Base-by-base conservation (phyloP, 2,888 invertebrate species). In the Xiphydria camelus region DNA sequence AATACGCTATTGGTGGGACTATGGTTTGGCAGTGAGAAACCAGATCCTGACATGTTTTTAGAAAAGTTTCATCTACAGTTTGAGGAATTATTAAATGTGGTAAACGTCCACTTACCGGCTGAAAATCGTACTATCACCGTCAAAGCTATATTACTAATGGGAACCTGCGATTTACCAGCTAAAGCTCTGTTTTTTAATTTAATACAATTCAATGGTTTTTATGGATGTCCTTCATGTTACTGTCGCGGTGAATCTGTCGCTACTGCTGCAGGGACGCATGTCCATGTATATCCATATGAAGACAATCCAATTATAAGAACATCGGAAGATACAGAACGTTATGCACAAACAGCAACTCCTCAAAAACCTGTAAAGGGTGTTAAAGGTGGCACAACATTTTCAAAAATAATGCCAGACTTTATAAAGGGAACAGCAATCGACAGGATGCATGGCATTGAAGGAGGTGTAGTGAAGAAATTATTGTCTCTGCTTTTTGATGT, bases 371-470 rank as follows among this genome's bases (percentile, higher is more conserved):
- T n/a, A n/a, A n/a, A n/a, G n/a, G n/a, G n/a, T n/a, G n/a, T n/a
- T n/a, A n/a, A n/a, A n/a, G n/a, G n/a, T n/a, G n/a, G n/a, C n/a
- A n/a, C n/a, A n/a, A n/a, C n/a, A n/a, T n/a, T n/a, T n/a, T n/a
- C n/a, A n/a, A n/a, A n/a, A n/a, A n/a, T n/a, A n/a, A n/a, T n/a
- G n/a, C n/a, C n/a, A n/a, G n/a, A n/a, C n/a, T n/a, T n/a, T n/a
- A n/a, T n/a, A n/a, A 22, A 23, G n/a, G 48, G 53, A 2, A 41
- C 45, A 10, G 57, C 31, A 4, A 45, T 54, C 14, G 55, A 55
- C 21, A 19, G 42, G n/a, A 55, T 57, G 53, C 53, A 55, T 45
- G 20, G 42, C 15, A 44, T 53, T 33, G 51, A 53, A 10, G 47
- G 49, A 7, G 53, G 53, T 5, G 44, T 49, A 25, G 40, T 2